Evolutionary conservation across 2,888 invertebrate species (phyloP), one percentile per base, ranked within the genome.

Genomic region (Tipula vernalis): DNA sequence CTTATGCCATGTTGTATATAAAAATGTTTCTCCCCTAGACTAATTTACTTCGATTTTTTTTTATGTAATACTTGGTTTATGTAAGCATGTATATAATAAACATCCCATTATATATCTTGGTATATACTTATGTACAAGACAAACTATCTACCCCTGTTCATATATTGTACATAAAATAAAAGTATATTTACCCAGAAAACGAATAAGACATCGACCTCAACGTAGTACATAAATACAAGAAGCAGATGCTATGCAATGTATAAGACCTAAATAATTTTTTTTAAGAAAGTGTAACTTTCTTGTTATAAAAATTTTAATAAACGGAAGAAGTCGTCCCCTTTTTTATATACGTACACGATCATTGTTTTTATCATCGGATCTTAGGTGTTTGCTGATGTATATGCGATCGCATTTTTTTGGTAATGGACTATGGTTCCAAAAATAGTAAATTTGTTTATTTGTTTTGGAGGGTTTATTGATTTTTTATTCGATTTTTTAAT

Each of bases 121-220:
- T 57, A 8, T 71, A 12, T 71, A 28, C 10, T n/a, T n/a, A 8
- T 57, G 10, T 57, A 57, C 18, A 71, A 71, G 71, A 71, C 71
- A 71, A 28, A 28, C 71, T 71, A 71, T 71, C 71, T 71, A 28
- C 71, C 71, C 71, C 71, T 71, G 71, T 28, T 71, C 12, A 57
- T 18, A n/a, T 18, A 18, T 57, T n/a, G 1, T 28, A 71, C 10
- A 71, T 28, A 71, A 10, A 28, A 5, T 28, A 18, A 71, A 18
- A 71, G 18, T 8, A 57, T 57, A 57, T 57, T 57, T 57, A 57
- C 57, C 18, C 71, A 71, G 71, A 71, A 71, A 8, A 71, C 71
- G 71, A 71, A 71, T 71, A 71, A 71, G 71, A 71, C 71, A 71
- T 71, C 71, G 71, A 71, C 71, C 71, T 71, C 71, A 71, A 71